A percentile compares a stretch with the other conserved stretches of the same genome.
phyloP scores from a whole-genome alignment of 2,797 vertebrate genomes.

The Micropoecilia bifurca region DNA sequence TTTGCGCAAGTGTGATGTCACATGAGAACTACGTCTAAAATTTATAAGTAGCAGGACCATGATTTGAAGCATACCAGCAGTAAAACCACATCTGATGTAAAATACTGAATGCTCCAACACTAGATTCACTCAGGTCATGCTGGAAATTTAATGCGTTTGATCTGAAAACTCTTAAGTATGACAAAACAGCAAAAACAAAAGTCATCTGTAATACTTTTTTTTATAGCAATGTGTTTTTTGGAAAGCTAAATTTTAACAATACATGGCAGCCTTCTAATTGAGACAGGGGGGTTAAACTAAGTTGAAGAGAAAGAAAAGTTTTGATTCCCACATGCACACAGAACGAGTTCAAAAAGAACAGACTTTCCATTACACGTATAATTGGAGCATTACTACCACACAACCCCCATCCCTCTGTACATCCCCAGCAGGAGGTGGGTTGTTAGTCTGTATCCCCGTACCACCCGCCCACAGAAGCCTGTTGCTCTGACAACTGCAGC shows the following conservation, averaged over 20 bases:
- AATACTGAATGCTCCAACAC: neutral
- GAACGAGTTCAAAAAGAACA: constrained; percentile 44
- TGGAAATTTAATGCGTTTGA: neutral
- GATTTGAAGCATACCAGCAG: neutral
- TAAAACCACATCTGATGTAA: neutral
- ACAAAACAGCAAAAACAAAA: neutral
- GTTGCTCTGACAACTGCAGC: constrained; percentile 82
- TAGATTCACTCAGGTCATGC: neutral
- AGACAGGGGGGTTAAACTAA: constrained; percentile 26
- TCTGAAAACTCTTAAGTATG: neutral
- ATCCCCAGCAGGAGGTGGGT: constrained; percentile 70
- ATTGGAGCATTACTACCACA: constrained; percentile 66
- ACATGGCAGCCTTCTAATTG: constrained; percentile 21
- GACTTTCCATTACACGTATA: constrained; percentile 67
- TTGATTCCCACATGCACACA: constrained; percentile 20
- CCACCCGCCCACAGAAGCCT: constrained; percentile 70
- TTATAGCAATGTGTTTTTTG: neutral
- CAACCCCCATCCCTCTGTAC: constrained; percentile 16
- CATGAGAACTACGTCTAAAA: neutral
- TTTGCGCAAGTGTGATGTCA: too few relatives aligned
- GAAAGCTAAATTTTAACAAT: neutral
- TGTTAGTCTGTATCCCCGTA: constrained; percentile 69
- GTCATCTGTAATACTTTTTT: neutral
- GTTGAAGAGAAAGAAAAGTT: constrained; percentile 34
- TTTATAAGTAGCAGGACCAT: neutral